Evolutionary conservation across 2,797 vertebrate species (phyloP), one percentile per base, ranked within the genome.

Genomic region (Halcyon badia): DNA sequence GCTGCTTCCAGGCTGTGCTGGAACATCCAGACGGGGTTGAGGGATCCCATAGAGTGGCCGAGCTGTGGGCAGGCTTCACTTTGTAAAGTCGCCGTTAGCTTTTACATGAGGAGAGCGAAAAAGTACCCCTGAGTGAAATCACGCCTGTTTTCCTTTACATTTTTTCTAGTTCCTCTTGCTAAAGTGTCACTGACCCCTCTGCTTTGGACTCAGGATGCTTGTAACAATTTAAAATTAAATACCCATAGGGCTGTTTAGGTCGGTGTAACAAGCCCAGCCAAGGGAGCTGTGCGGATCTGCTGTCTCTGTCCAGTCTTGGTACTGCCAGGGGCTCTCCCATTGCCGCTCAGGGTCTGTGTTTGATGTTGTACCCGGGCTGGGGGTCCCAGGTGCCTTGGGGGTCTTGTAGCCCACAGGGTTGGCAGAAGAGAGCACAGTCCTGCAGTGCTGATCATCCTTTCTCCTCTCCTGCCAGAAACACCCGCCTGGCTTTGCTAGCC

Each of bases 181-280:
- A 14, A 56, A 60, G 33, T 35, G 19, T 64, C 26, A 9, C 42
- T 5, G 3, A 15, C 13, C 14, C 18, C 33, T 49, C 58, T 30
- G 33, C 66, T 81, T 89, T 5, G 2, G 7, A 39, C 54, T 78
- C 77, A 49, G 19, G 62, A 78, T 94, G 81, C 83, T 90, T 2
- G 1, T 24, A 31, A 60, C 39, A 6, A 22, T 76, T 84, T 49
- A 30, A 28, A 48, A 83, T 84, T 10, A 76, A 92, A 79, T 51
- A 51, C 70, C 61, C 39, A 14, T 0, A 2, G 17, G 61, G 70
- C 65, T 66, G 0, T 64, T 82, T 17, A 58, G 61, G 51, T 57
- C 0, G 0, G 11, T 2, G 6, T 33, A 28, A 60, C 21, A 7
- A 78, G 48, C 72, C 52, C 41, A 82, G 82, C 52, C 0, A 0